Percentiles rank a stretch among this genome's conserved stretches.
Evolutionary conservation across 2,888 invertebrate genomes (phyloP).

Genomic region (Ectemnius cavifrons): DNA sequence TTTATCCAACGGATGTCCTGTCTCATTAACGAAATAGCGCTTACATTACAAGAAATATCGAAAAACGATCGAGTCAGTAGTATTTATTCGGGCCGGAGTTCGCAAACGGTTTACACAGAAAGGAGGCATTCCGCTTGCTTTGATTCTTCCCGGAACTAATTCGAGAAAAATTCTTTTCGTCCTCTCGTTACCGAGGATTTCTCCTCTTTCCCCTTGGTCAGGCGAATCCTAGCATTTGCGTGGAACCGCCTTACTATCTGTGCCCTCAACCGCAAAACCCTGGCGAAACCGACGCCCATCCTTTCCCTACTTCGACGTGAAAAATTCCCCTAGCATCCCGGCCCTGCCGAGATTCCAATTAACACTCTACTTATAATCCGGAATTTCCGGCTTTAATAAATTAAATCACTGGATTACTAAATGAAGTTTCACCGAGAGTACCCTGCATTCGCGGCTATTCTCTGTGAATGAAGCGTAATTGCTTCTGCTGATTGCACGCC

Average conservation of each 20-base stretch:
- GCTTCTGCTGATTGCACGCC: neutral
- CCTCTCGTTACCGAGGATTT: neutral
- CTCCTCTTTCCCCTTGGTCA: neutral
- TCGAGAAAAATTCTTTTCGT: neutral
- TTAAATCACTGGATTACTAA: neutral
- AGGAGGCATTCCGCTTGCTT: conserved; percentile 21
- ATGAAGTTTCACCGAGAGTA: no score
- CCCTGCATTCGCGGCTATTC: no score
- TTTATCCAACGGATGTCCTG: conserved; percentile 16
- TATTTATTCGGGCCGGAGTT: conserved; percentile 20
- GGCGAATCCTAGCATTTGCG: neutral
- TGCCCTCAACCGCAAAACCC: neutral
- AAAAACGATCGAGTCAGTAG: conserved; percentile 35
- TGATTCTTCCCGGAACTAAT: conserved; percentile 6
- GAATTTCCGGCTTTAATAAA: neutral
- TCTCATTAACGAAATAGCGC: conserved; percentile 22
- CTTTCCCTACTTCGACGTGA: neutral
- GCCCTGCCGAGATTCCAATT: neutral
- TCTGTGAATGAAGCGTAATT: no score
- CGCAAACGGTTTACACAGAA: conserved; percentile 12
- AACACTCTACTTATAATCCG: neutral
- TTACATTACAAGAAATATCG: conserved; percentile 42
- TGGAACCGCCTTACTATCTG: neutral
- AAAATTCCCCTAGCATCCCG: neutral
- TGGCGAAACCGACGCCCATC: neutral